Conservation (phyloP, 2,113 vertebrate species). For the Grus americana region DNA sequence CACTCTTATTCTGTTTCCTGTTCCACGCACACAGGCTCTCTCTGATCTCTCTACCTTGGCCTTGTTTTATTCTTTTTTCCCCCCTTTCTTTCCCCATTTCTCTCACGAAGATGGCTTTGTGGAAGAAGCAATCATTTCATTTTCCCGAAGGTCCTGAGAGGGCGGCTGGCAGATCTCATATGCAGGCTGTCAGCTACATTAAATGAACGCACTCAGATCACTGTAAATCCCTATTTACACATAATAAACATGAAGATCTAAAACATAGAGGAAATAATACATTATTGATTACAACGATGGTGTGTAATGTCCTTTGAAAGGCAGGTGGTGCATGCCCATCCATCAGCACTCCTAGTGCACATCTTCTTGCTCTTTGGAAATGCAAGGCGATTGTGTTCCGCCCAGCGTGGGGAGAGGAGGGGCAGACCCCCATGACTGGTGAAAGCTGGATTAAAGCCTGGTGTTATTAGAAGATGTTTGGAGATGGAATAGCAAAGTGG, state of each 20-base stretch:
- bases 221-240: conserved; percentile 72
- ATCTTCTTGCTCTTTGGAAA: neutral
- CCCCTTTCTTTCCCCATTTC: neutral
- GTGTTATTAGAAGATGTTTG: neutral
- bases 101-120: neutral
- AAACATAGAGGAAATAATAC: conserved; percentile 33
- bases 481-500: neutral
- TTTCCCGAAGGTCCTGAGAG: conserved; percentile 4
- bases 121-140: neutral
- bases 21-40: neutral
- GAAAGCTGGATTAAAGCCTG: neutral
- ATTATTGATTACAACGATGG: conserved; percentile 65
- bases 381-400: neutral
- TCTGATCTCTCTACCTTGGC: conserved; percentile 34
- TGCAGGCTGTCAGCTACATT: conserved; percentile 40
- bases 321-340: neutral
- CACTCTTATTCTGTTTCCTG: neutral
- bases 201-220: conserved; percentile 36
- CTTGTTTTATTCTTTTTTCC: neutral
- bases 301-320: conserved; percentile 32
- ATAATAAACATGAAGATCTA: conserved; percentile 48
- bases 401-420: neutral
- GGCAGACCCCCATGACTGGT: neutral
- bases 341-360: rapidly evolving
- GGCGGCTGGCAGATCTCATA: neutral